Conservation (phyloP, 1,140 invertebrate species). For the Diprion similis region DNA sequence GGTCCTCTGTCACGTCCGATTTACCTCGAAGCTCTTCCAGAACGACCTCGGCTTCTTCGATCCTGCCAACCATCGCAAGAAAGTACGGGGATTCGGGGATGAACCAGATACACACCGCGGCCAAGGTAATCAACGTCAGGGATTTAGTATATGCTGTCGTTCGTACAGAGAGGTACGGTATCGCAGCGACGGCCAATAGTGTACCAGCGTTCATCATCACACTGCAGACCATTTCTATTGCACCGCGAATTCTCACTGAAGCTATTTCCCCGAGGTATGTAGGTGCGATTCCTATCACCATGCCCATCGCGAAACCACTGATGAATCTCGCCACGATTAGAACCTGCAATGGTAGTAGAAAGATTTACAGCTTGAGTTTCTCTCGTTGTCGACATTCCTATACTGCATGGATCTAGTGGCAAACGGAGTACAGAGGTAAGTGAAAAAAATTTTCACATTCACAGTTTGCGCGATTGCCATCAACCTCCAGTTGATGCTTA, state of each 20-base stretch:
- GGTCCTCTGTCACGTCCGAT: slow-evolving; percentile 45
- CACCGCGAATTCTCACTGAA: slow-evolving; percentile 67
- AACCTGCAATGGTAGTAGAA: slow-evolving; percentile 58
- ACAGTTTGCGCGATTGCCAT: slow-evolving; percentile 56
- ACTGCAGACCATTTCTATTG: slow-evolving; percentile 66
- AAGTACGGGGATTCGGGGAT: slow-evolving; percentile 63
- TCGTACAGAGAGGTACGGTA: slow-evolving; percentile 33
- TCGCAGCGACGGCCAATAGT: slow-evolving; percentile 54
- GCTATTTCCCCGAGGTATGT: slow-evolving; percentile 73
- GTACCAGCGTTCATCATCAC: slow-evolving; percentile 63
- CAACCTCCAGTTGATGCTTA: slow-evolving; percentile 67
- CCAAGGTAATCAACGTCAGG: slow-evolving; percentile 46
- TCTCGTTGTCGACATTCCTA: slow-evolving; percentile 4
- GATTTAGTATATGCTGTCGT: slow-evolving; percentile 37
- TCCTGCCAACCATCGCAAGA: slow-evolving; percentile 23
- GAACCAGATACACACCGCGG: slow-evolving; percentile 49
- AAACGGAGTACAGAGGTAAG: slow-evolving; percentile 8
- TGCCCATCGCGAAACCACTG: slow-evolving; percentile 69
- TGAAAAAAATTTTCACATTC: slow-evolving; percentile 34
- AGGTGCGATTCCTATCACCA: slow-evolving; percentile 66
- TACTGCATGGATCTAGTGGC: slow-evolving; percentile 9
- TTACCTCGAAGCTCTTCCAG: slow-evolving; percentile 36
- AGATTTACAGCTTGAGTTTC: slow-evolving; percentile 17
- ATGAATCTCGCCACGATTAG: slow-evolving; percentile 51
- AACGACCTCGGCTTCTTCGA: slow-evolving; percentile 31